Evolutionary conservation across 2,113 vertebrate genomes (phyloP), one percentile per base, ranked within the genome.

Genomic region (Ailurus styani): DNA sequence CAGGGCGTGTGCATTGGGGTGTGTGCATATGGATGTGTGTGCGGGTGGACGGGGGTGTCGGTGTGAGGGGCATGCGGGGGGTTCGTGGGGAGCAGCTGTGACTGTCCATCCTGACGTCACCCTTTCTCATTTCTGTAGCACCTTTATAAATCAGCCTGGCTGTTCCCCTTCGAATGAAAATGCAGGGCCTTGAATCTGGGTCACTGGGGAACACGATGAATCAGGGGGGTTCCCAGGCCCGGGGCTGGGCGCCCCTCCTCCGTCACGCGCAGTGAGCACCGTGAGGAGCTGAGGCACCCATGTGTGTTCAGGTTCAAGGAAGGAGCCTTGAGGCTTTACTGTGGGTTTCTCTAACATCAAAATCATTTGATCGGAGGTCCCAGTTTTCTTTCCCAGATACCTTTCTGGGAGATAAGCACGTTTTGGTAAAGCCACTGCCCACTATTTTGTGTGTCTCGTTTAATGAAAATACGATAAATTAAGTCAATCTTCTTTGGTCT

Each of bases 261-360:
- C 7, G n/a, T 29, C 52, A 50, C 3, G 55, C 55, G 3, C 10
- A 1, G 50, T 2, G 15, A 50, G 9, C 54, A 11, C 52, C 1
- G 0, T 0, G 4, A 23, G 54, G 45, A 17, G 8, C 29, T 1
- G 15, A 66, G n/a, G 62, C 2, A 0, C 3, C 0, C 37, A 7
- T 6, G 10, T 40, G 79, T 42, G 11, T 1, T 6, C 45, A 9
- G 75, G 17, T 0, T 8, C 0, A 0, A 31, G 40, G 45, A 1
- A 17, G 83, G 90, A 13, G 40, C 1, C 50, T 21, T n/a, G 0
- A 15, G 17, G 6, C 5, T 15, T 60, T 25, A 1, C 3, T 20
- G 45, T 52, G 81, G 77, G 27, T 11, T 86, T 64, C 27, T 55
- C 25, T 2, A 31, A 17, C 9, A 25, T 27, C 37, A n/a, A 4